Conservation (phyloP, 2,888 invertebrate genomes). For the Philereme vetulata region DNA sequence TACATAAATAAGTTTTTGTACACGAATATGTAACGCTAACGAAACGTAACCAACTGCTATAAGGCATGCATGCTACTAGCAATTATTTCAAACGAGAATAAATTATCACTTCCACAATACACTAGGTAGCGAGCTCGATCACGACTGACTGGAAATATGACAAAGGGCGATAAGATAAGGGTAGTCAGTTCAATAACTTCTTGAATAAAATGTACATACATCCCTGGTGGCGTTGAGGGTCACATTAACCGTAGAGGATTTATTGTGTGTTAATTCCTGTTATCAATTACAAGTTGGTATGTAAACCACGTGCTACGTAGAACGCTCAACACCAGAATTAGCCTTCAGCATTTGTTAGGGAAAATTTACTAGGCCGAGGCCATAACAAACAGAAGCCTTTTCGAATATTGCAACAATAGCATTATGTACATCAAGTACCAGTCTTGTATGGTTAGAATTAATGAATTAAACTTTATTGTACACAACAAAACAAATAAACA, state of each 20-base stretch:
- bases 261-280: conserved; percentile 53
- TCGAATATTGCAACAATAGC: conserved; percentile 17
- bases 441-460: conserved; percentile 24
- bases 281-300: conserved; percentile 45
- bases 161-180: conserved; percentile 71
- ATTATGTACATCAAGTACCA: conserved; percentile 8
- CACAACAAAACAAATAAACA: conserved; percentile 1
- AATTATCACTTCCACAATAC: conserved; percentile 29
- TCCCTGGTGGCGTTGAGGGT: conserved; percentile 46
- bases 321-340: conserved; percentile 38
- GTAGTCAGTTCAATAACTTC: conserved; percentile 70
- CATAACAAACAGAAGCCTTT: conserved; percentile 10
- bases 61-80: conserved; percentile 20
- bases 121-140: conserved; percentile 38
- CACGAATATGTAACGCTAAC: conserved; percentile 39
- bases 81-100: conserved; percentile 23
- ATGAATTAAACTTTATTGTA: conserved; percentile 6
- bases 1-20: conserved; percentile 41
- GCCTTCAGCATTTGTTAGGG: conserved; percentile 48
- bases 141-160: conserved; percentile 62
- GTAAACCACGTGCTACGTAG: conserved; percentile 42
- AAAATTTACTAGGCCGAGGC: conserved; percentile 60
- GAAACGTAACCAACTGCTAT: conserved; percentile 44
- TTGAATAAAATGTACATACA: conserved; percentile 40
- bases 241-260: conserved; percentile 42